Percentiles rank a stretch among this genome's conserved stretches.
These are phyloP conservation scores for Drosophila formosana DNA, from an alignment of 2,888 invertebrate species.

Conservation along the genomic window DNA sequence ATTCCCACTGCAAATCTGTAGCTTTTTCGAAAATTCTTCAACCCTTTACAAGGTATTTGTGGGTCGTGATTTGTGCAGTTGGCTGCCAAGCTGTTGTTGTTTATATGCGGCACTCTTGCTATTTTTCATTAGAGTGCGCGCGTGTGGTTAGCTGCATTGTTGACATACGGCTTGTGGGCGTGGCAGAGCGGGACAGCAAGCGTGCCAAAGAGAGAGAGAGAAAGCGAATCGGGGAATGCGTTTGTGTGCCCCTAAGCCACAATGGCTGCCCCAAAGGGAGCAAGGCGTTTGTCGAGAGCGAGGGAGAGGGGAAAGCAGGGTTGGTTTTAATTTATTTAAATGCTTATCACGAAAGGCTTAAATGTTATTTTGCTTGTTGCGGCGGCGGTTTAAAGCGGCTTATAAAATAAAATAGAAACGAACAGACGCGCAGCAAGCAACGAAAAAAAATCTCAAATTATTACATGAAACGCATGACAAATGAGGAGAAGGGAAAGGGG, in stretches of 20 bases:
- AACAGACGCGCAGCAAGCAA: slow-evolving; percentile 13
- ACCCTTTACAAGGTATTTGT: slow-evolving; percentile 18
- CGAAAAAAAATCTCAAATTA: slow-evolving; percentile 18
- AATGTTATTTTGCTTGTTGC: slow-evolving; percentile 78
- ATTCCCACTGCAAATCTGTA: not conserved
- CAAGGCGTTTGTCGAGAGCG: not conserved
- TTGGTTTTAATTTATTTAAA: slow-evolving; percentile 80
- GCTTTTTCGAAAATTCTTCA: not conserved
- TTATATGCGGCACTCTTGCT: slow-evolving; percentile 63
- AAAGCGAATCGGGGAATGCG: slow-evolving; percentile 1
- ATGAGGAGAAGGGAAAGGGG: not conserved
- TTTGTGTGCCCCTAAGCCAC: slow-evolving; percentile 47
- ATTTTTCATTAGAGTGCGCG: slow-evolving; percentile 73
- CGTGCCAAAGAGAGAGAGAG: slow-evolving; percentile 3
- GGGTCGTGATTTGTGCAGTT: not conserved
- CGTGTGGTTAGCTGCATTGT: slow-evolving; percentile 70
- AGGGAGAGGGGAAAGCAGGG: slow-evolving; percentile 41
- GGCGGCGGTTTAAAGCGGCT: slow-evolving; percentile 79
- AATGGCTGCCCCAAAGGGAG: slow-evolving; percentile 27
- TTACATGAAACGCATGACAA: slow-evolving; percentile 45
- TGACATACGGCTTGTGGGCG: slow-evolving; percentile 44
- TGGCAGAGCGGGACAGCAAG: slow-evolving; percentile 2
- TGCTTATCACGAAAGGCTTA: slow-evolving; percentile 82
- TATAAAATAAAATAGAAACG: slow-evolving; percentile 49
- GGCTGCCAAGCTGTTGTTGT: slow-evolving; percentile 24